A percentile compares a stretch with the other conserved stretches of the same genome.
phyloP scores from a whole-genome alignment of 1,140 invertebrate species.

The Phymastichus coffea region DNA sequence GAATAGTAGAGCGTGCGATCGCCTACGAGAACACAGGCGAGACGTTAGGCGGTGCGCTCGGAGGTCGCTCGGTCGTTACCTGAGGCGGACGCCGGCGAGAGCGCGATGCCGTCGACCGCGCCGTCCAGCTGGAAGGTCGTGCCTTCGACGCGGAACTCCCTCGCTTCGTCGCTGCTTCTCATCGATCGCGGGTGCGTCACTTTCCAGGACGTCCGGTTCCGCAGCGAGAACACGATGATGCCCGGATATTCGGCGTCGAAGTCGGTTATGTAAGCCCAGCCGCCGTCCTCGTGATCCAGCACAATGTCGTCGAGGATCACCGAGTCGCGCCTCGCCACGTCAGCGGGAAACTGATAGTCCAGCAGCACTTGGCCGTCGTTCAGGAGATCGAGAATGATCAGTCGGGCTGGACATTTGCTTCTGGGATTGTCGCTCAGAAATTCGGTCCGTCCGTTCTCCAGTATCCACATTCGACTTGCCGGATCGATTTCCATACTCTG shows the following conservation, averaged over 20 bases:
- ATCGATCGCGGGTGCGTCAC: constrained; percentile 66
- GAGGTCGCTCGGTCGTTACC: too few species aligned
- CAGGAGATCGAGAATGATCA: constrained; percentile 68
- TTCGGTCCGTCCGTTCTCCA: constrained; percentile 64
- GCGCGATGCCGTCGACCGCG: constrained; percentile 66
- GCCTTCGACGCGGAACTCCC: constrained; percentile 61
- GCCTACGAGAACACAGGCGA: too few species aligned
- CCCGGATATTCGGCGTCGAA: constrained; percentile 65
- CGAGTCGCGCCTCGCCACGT: constrained; percentile 54
- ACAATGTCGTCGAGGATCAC: constrained; percentile 69
- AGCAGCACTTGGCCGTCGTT: constrained; percentile 50
- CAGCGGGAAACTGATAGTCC: constrained; percentile 59
- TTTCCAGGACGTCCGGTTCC: constrained; percentile 67
- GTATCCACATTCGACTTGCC: constrained; percentile 68
- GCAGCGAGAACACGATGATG: constrained; percentile 66
- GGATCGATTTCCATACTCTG: constrained; percentile 71
- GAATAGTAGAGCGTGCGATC: constrained; percentile 64
- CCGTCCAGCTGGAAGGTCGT: constrained; percentile 58
- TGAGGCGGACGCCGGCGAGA: constrained; percentile 60
- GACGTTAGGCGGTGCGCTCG: too few species aligned
- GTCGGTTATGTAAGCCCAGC: constrained; percentile 70
- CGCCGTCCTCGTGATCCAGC: constrained; percentile 65
- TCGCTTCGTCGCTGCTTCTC: constrained; percentile 59
- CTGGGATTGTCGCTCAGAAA: constrained; percentile 52
- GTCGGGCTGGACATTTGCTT: constrained; percentile 61